These are phyloP conservation scores for Lanius ludovicianus DNA, from an alignment of 2,113 vertebrate species.

Conservation along the genomic window DNA sequence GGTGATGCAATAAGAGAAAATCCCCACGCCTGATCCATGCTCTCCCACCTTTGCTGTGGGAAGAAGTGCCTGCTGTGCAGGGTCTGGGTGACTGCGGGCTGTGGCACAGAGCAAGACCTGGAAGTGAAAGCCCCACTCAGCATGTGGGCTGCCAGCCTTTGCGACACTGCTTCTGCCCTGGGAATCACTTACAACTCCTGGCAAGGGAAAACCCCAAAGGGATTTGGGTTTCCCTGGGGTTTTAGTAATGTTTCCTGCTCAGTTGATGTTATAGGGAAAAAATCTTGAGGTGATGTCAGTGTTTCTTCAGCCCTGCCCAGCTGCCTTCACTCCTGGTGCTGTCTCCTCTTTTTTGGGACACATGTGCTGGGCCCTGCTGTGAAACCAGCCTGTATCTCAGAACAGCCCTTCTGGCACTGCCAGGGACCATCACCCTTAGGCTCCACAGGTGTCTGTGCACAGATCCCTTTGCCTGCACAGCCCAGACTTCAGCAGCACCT, in stretches of 20 bases:
- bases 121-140: not conserved
- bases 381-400: not conserved
- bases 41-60: not conserved
- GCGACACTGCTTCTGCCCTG: not conserved
- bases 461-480: not conserved
- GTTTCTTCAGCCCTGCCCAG: not conserved
- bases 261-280: accelerated
- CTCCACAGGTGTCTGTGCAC: not conserved
- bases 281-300: not conserved
- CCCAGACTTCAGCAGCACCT: not conserved
- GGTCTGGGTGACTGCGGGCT: not conserved
- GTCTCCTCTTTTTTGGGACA: not conserved
- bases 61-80: not conserved
- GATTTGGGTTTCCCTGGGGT: not conserved
- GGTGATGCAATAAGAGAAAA: not conserved
- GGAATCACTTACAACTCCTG: not conserved
- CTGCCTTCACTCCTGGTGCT: not conserved
- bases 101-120: not conserved
- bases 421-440: not conserved
- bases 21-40: not conserved
- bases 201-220: not conserved
- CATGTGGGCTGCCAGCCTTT: not conserved
- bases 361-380: not conserved
- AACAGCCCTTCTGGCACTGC: not conserved
- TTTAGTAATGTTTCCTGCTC: not conserved